These are phyloP conservation scores for Sminthurinus signatus DNA, from an alignment of 1,140 invertebrate species.

Conservation along the genomic window DNA sequence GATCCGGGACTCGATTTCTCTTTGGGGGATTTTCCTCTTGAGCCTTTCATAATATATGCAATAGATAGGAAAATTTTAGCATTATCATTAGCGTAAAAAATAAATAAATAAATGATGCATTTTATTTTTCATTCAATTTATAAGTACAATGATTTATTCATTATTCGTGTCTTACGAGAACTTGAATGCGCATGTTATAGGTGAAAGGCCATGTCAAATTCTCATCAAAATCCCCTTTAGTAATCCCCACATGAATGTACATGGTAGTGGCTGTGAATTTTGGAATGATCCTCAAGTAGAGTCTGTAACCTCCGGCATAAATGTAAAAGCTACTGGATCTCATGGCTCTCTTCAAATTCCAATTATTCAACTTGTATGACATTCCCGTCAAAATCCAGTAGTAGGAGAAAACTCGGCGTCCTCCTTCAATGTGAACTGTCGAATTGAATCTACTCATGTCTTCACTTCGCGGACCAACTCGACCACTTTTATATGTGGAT, in stretches of 20 bases:
- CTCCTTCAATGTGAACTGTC: constrained; percentile 45
- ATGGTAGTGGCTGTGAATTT: constrained; percentile 46
- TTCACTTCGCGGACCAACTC: constrained; percentile 29
- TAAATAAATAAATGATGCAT: too few relatives aligned
- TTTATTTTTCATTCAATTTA: too few relatives aligned
- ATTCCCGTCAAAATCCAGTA: constrained; percentile 48
- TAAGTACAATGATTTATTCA: too few relatives aligned
- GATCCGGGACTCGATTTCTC: constrained; percentile 43
- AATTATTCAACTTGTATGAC: constrained; percentile 46
- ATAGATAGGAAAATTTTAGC: too few relatives aligned
- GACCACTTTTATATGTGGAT: constrained; percentile 12
- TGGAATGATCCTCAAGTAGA: constrained; percentile 47
- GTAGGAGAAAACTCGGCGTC: constrained; percentile 46
- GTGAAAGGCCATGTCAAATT: constrained; percentile 49
- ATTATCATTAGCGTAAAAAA: too few relatives aligned
- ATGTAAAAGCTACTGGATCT: constrained; percentile 49
- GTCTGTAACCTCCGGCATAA: constrained; percentile 45
- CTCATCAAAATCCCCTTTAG: constrained; percentile 45
- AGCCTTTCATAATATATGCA: too few relatives aligned
- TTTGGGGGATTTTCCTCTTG: constrained; percentile 43
- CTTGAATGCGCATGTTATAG: constrained; percentile 45
- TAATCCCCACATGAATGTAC: constrained; percentile 49
- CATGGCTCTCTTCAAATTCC: constrained; percentile 45
- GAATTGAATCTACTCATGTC: constrained; percentile 43
- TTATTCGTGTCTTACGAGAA: too few relatives aligned